phyloP scores from a whole-genome alignment of 1,140 invertebrate genomes.

The Ephestia elutella region DNA sequence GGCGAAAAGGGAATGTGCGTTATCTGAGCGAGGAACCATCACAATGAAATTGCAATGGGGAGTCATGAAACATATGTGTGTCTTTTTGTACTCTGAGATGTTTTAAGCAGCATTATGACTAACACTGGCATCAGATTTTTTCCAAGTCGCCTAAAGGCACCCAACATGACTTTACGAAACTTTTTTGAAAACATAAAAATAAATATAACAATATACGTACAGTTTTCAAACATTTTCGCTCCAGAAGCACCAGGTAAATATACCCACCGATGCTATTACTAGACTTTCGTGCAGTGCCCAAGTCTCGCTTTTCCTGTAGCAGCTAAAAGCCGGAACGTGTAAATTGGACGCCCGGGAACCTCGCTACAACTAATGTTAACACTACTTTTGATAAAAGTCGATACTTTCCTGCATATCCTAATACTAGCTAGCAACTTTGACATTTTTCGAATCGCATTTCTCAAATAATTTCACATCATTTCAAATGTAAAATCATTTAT shows the following conservation, averaged over 20 bases:
- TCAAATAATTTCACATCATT: no score
- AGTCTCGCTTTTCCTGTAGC: not conserved
- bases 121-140: no score
- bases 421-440: no score
- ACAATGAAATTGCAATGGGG: not conserved
- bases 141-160: no score
- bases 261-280: not conserved
- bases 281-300: not conserved
- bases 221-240: not conserved
- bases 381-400: not conserved
- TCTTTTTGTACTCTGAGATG: no score
- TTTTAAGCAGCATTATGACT: no score
- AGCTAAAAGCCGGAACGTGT: not conserved
- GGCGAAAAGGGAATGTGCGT: constrained; percentile 6
- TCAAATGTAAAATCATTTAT: no score
- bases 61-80: not conserved
- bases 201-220: not conserved
- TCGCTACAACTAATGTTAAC: constrained; percentile 3
- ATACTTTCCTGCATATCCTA: not conserved
- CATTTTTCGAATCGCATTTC: no score
- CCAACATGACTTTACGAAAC: no score
- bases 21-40: not conserved
- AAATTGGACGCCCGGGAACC: not conserved
- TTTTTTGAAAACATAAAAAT: not conserved
- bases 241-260: not conserved